Conservation (phyloP, 23 tunicate species). For the Styela clava region DNA sequence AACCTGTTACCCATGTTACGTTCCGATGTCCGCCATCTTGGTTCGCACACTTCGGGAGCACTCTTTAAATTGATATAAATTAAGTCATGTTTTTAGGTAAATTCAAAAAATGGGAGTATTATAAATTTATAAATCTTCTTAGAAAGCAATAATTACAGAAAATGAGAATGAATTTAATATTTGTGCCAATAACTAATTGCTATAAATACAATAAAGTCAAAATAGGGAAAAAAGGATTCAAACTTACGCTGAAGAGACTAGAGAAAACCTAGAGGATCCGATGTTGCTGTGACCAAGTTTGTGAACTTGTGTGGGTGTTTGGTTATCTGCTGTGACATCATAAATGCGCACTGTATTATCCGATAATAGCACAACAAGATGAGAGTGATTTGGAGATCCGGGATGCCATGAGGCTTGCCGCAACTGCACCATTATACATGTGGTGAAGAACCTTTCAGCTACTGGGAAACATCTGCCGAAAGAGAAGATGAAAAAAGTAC, state of each 20-base stretch:
- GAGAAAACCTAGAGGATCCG: slow-evolving; percentile 7
- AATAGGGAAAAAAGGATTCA: no score
- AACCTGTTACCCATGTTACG: no score
- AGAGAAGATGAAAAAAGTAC: background rate
- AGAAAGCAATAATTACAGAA: no score
- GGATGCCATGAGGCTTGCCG: slow-evolving; percentile 95
- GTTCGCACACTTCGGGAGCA: no score
- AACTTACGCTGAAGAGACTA: slow-evolving; percentile 23
- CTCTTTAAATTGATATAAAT: no score
- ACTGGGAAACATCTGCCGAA: slow-evolving; percentile 49
- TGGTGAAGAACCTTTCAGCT: slow-evolving; percentile 77
- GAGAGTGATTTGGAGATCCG: slow-evolving; percentile 31
- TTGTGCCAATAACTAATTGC: no score
- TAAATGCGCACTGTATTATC: slow-evolving; percentile 67
- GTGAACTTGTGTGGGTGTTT: slow-evolving; percentile 61
- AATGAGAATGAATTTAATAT: no score
- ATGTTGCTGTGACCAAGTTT: slow-evolving; percentile 29
- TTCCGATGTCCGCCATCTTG: no score
- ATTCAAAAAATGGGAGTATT: no score
- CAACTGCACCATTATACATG: slow-evolving; percentile 70
- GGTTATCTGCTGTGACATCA: slow-evolving; percentile 46
- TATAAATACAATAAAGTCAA: no score
- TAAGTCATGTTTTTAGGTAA: no score
- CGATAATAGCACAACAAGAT: slow-evolving; percentile 60
- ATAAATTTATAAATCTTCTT: no score